phyloP scores from a whole-genome alignment of 2,797 vertebrate genomes.

The Pangasius mekongensis region DNA sequence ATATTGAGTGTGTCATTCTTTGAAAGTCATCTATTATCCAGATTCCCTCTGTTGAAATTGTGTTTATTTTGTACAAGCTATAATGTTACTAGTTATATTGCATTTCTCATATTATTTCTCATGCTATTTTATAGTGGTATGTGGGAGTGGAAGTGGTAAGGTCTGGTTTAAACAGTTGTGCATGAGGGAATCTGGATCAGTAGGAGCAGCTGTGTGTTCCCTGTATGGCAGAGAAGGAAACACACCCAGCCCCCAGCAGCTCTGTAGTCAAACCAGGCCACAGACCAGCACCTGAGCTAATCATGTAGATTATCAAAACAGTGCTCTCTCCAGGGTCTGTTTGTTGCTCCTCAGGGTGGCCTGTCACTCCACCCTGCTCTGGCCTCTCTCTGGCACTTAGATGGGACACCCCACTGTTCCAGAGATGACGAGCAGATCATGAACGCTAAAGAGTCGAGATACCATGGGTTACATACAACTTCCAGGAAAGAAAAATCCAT shows the following conservation, averaged over 20 bases:
- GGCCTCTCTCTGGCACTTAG: constrained; percentile 48
- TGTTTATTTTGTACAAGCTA: neutral
- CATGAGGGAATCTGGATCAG: constrained; percentile 32
- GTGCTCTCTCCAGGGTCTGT: constrained; percentile 60
- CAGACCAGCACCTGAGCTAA: constrained; percentile 78
- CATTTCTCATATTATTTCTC: neutral
- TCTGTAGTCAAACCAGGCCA: constrained; percentile 73
- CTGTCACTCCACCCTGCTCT: constrained; percentile 29
- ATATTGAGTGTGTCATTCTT: neutral
- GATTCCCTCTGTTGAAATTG: neutral
- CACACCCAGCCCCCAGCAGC: constrained; percentile 64
- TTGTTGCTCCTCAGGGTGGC: constrained; percentile 75
- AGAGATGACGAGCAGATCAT: constrained; percentile 31
- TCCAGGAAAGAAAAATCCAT: neutral
- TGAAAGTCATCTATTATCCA: neutral
- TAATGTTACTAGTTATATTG: neutral
- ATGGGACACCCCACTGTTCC: constrained; percentile 40
- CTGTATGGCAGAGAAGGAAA: constrained; percentile 69
- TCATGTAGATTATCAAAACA: constrained; percentile 74
- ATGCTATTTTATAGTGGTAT: constrained; percentile 9
- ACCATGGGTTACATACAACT: neutral
- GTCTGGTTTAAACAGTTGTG: constrained; percentile 45
- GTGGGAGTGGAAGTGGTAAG: constrained; percentile 27
- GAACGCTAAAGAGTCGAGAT: constrained; percentile 1
- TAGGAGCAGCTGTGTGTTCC: constrained; percentile 75